These are phyloP conservation scores for Sebastes oblongus DNA, from an alignment of 2,797 vertebrate genomes.

Conservation along the genomic window DNA sequence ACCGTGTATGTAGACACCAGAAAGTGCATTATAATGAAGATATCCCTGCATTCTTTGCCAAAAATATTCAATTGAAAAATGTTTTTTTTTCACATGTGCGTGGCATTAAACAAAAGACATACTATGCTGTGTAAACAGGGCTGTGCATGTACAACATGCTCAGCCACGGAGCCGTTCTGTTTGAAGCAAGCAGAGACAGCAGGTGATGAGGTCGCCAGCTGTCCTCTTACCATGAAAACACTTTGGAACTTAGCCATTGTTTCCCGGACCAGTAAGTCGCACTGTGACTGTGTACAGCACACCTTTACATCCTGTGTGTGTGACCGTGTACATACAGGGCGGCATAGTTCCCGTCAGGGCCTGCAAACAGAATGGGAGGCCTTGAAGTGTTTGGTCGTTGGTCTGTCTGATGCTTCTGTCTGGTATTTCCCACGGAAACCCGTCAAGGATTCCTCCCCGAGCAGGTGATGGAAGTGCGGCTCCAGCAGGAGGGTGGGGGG, in stretches of 20 bases:
- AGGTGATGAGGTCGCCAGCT: conserved; percentile 65
- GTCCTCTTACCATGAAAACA: conserved; percentile 54
- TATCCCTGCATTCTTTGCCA: conserved; percentile 10
- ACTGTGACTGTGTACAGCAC: background rate
- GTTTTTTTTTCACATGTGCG: background rate
- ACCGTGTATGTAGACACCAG: conserved; percentile 9
- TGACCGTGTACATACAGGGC: background rate
- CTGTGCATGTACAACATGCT: background rate
- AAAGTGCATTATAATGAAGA: conserved; percentile 37
- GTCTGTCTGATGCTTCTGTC: conserved; percentile 60
- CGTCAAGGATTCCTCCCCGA: conserved; percentile 74
- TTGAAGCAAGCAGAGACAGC: conserved; percentile 50
- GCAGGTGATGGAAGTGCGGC: conserved; percentile 80
- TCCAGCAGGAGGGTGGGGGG: conserved; percentile 20
- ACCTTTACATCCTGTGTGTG: conserved; percentile 50
- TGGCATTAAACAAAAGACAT: background rate
- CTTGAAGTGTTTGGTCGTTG: conserved; percentile 39
- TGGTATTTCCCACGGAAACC: conserved; percentile 79
- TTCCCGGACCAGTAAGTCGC: conserved; percentile 20
- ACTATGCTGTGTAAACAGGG: background rate
- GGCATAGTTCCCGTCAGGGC: conserved; percentile 11
- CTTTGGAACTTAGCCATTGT: conserved; percentile 51
- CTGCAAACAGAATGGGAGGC: conserved; percentile 56
- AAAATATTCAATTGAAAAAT: conserved; percentile 15
- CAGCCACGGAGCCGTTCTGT: conserved; percentile 1